Base-by-base conservation (phyloP, 2,888 invertebrate genomes). In the Drosophila paracracens region DNA sequence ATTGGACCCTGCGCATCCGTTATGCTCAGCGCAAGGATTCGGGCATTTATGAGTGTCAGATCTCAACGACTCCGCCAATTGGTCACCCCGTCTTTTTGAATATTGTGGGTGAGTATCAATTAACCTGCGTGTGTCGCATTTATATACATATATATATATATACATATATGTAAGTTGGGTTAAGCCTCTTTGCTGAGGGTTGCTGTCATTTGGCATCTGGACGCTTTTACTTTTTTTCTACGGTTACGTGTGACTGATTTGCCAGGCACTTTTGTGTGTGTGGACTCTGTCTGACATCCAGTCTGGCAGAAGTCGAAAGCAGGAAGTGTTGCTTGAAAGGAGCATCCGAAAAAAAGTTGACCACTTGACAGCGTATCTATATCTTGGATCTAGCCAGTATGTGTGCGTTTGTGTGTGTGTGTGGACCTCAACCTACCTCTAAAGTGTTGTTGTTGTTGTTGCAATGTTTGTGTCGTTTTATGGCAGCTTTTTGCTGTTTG, bases 41-140 rank as follows among this genome's bases (percentile, higher is more conserved):
- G 3, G 96, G 96, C 46, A 95, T 96, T 89, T 98, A 98, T 93
- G 97, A 98, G 94, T 98, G 97, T 93, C 98, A 98, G 94, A 97
- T 98, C 92, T 97, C 97, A 83, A 97, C 97, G 60, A 97, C 97
- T 75, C 97, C 97, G 59, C 97, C 97, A 69, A 96, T 97, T 58
- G 97, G 97, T 50, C 97, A 97, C 93, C 96, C 96, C 31, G 96
- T 97, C 66, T 96, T 95, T 92, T 95, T 97, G 74, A 96, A 95
- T 82, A 96, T 97, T 91, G 96, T 97, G 76, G 97, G 97, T 97
- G 92, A 96, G 96, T 94, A 62, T 58, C 35, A 58, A 43, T 69
- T 50, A 64, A 64, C 21, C 56, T 63, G 8, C 29, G 25, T 21
- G 16, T 21, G 16, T 21, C n/a, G 18, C 8, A 21, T 10, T 18